A percentile compares a stretch with the other conserved stretches of the same genome.
phyloP scores from a whole-genome alignment of 2,113 vertebrate genomes.

The Percopsis transmontana region DNA sequence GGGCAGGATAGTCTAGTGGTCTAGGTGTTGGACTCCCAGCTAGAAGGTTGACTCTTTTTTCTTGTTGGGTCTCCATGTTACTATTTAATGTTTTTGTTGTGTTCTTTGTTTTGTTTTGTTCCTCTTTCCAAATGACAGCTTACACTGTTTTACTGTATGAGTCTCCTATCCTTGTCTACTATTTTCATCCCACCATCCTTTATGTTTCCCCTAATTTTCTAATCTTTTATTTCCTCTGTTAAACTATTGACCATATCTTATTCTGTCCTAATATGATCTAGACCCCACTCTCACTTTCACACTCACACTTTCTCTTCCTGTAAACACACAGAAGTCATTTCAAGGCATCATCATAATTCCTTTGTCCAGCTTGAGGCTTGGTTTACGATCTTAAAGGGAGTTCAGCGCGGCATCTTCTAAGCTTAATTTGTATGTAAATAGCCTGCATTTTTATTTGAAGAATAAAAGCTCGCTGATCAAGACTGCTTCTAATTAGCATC shows the following conservation, averaged over 20 bases:
- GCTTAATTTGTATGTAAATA: background rate
- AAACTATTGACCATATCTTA: too few species aligned
- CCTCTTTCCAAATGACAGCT: background rate
- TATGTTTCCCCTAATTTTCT: background rate
- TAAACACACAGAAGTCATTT: background rate
- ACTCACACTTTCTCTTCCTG: background rate
- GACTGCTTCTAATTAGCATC: background rate
- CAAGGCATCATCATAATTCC: background rate
- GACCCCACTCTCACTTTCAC: background rate
- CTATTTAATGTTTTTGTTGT: too few species aligned
- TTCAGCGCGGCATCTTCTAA: background rate
- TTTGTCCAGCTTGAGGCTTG: background rate
- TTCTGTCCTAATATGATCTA: too few species aligned
- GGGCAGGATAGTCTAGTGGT: too few species aligned
- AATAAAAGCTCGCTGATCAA: background rate
- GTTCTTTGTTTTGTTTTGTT: background rate
- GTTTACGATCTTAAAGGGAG: background rate
- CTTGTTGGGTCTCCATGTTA: too few species aligned
- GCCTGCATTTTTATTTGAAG: background rate
- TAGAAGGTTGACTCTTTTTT: too few species aligned
- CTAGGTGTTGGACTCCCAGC: too few species aligned
- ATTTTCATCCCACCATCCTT: background rate
- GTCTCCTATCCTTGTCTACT: background rate
- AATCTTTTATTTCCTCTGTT: background rate
- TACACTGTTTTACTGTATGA: conserved; percentile 3